A percentile compares a stretch with the other conserved stretches of the same genome.
These are phyloP conservation scores for Edolisoma coerulescens DNA, from an alignment of 2,113 vertebrate species.

Conservation along the genomic window DNA sequence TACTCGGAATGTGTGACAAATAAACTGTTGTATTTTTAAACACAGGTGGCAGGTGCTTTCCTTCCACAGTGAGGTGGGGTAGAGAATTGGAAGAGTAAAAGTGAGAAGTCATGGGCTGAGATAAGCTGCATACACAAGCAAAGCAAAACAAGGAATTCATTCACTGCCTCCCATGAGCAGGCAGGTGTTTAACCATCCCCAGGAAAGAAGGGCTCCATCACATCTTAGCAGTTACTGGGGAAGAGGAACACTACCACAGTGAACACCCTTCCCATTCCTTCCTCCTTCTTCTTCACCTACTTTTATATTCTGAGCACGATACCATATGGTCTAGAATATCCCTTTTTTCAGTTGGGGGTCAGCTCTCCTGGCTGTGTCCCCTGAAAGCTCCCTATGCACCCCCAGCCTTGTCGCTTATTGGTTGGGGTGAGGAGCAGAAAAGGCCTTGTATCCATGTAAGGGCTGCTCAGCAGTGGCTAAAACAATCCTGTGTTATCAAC, in stretches of 20 bases:
- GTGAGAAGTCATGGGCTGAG: neutral
- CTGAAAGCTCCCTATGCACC: too few species aligned
- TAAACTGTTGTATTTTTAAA: neutral
- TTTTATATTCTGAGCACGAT: neutral
- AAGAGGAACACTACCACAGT: rapidly evolving
- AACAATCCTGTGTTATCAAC: neutral
- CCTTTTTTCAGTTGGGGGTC: neutral
- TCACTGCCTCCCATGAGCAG: neutral
- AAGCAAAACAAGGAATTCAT: neutral
- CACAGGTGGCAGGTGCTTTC: neutral
- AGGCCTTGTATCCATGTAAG: neutral
- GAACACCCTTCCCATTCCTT: neutral
- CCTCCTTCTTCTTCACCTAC: neutral
- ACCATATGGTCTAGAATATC: neutral
- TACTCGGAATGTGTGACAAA: neutral
- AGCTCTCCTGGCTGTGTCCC: neutral
- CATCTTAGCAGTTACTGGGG: neutral
- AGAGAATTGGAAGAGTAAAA: neutral
- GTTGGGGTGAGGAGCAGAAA: neutral
- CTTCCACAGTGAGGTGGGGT: neutral
- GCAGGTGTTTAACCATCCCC: neutral
- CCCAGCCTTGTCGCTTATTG: rapidly evolving
- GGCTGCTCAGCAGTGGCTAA: neutral
- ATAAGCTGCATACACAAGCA: neutral
- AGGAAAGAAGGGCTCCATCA: neutral